phyloP scores from a whole-genome alignment of 2,113 vertebrate genomes.

The Tragelaphus imberbis region DNA sequence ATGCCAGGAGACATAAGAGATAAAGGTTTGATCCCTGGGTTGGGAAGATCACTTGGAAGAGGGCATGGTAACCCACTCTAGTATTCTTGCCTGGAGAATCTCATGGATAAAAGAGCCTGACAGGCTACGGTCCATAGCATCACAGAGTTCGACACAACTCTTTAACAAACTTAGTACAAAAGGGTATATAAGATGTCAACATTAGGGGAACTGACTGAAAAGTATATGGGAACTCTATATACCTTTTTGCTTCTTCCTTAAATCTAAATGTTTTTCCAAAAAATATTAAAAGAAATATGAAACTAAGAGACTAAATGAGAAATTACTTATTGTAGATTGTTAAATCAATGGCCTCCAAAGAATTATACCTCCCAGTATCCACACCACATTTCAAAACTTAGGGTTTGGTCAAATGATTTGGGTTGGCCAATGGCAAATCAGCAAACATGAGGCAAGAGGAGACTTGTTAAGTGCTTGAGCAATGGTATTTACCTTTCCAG shows the following conservation, averaged over 20 bases:
- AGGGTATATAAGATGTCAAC: background rate
- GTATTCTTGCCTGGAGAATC: background rate
- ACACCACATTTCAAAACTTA: background rate
- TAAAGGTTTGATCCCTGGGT: background rate
- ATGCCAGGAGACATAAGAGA: background rate
- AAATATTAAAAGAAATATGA: background rate
- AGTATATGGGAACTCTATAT: background rate
- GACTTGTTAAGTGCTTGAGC: background rate
- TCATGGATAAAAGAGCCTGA: background rate
- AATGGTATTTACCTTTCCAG: background rate
- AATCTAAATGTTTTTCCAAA: background rate
- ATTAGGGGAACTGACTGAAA: background rate
- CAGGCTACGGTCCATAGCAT: background rate
- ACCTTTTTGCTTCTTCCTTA: background rate
- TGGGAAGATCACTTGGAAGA: background rate
- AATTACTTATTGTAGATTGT: background rate
- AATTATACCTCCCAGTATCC: background rate
- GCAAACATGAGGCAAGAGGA: background rate
- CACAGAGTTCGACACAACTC: background rate
- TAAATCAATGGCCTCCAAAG: background rate
- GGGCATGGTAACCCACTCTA: background rate
- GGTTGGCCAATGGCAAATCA: background rate
- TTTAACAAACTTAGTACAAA: background rate
- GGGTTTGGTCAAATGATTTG: background rate
- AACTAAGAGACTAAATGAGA: background rate